Evolutionary conservation across 2,113 vertebrate genomes (phyloP).

Genomic region (Stercorarius parasiticus): DNA sequence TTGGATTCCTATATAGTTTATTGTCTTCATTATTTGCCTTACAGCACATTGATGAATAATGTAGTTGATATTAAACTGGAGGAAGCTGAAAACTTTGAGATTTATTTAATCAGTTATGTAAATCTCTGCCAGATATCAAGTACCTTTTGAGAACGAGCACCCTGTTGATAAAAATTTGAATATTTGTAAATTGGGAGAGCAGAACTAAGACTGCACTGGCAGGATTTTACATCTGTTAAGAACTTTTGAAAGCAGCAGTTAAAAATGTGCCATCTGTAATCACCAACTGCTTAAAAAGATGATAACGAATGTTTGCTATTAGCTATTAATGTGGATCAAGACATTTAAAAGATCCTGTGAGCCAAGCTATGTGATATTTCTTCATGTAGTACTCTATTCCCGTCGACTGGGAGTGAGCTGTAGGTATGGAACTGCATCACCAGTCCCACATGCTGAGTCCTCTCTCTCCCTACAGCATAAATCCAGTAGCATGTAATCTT

Average conservation of each 20-base stretch:
- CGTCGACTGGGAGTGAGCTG: background rate
- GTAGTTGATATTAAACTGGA: background rate
- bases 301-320: background rate
- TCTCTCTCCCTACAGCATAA: background rate
- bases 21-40: background rate
- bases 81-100: background rate
- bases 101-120: background rate
- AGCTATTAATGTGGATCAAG: background rate
- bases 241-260: slow-evolving; percentile 1
- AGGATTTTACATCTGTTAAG: background rate
- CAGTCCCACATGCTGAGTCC: background rate
- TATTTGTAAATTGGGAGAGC: background rate
- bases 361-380: background rate
- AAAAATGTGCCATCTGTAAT: slow-evolving; percentile 28
- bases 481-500: background rate
- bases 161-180: background rate
- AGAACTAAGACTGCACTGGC: background rate
- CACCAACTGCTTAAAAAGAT: slow-evolving; percentile 3
- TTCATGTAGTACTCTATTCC: background rate
- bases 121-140: background rate
- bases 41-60: background rate
- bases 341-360: background rate
- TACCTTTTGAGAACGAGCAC: background rate
- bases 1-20: background rate
- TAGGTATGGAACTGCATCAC: background rate